Conservation (phyloP, 2,888 invertebrate species). For the Meteorus cinctellus region DNA sequence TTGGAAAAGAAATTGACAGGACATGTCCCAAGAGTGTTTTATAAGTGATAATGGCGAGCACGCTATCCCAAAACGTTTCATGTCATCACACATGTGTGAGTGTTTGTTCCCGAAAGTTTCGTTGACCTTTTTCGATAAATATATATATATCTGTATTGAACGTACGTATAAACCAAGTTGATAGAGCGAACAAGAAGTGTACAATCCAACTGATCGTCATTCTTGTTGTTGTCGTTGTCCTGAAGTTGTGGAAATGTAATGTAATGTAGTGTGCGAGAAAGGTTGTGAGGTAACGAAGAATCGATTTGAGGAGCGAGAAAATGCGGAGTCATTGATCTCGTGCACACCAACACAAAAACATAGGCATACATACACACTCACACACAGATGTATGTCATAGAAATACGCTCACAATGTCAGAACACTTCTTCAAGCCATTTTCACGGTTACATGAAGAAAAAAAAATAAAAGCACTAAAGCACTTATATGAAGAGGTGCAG, state of each 20-base stretch:
- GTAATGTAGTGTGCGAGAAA: background rate
- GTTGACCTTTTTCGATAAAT: background rate
- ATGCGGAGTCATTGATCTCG: constrained; percentile 23
- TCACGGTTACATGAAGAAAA: constrained; percentile 18
- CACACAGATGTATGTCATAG: background rate
- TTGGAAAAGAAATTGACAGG: no score
- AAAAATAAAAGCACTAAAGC: constrained; percentile 29
- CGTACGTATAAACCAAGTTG: background rate
- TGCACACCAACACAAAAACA: background rate
- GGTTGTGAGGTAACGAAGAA: background rate
- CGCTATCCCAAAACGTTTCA: no score
- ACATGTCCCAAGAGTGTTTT: no score
- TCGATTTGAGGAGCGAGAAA: background rate
- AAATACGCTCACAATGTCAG: constrained; percentile 2
- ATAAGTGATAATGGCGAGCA: no score
- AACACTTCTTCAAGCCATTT: constrained; percentile 10
- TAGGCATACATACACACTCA: background rate
- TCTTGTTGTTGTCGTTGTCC: background rate
- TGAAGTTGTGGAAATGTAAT: background rate
- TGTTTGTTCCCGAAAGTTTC: constrained; percentile 36
- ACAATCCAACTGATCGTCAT: background rate
- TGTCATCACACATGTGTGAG: no score
- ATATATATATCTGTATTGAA: background rate
- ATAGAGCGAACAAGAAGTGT: no score
- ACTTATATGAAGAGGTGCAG: constrained; percentile 18